Base-by-base conservation (phyloP, 1,140 invertebrate genomes). In the Ladona fulva region DNA sequence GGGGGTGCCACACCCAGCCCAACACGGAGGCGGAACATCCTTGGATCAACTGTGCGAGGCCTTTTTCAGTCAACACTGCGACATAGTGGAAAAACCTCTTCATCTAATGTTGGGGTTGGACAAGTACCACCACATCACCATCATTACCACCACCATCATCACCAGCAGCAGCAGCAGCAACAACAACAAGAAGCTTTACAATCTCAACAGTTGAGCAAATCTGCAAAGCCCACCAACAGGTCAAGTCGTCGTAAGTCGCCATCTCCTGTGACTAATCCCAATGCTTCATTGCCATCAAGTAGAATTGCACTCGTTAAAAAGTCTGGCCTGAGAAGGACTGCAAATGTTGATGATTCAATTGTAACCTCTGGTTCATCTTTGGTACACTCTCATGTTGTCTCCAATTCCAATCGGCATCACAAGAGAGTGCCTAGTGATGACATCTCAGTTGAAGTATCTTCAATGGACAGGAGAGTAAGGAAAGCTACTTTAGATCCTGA, bases 31-130 rank as follows among this genome's bases (percentile, higher is more conserved):
- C 76, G 74, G 14, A 78, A 77, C 24, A n/a, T 73, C 14, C 16
- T 78, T 59, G 78, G 74, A 14, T 44, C 14, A 52, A 66, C 78
- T 12, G 78, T 78, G 10, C 75, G 78, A 29, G 75, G 78, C 11
- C 76, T 78, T 16, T 76, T 75, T 73, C 78, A 78, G 75, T 78
- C 78, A 59, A 59, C 44, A 19, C 42, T 25, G 3, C 52, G 52
- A 66, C 52, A 66, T 12, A 66, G 16, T 5, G 52, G 52, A 22
- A 66, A 66, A 22, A 19, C 12, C 1, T 19, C 16, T 3, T 19
- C 52, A 66, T 66, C 52, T 22, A 66, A 66, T 66, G 52, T 12
- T 66, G 52, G 52, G 16, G n/a, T 66, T 66, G 52, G 52, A 22
- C 52, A 66, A 66, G 52, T 12, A 22, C 3, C 52, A 19, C 52